Conservation (phyloP, 2,888 invertebrate genomes). For the Idaea dimidiata region DNA sequence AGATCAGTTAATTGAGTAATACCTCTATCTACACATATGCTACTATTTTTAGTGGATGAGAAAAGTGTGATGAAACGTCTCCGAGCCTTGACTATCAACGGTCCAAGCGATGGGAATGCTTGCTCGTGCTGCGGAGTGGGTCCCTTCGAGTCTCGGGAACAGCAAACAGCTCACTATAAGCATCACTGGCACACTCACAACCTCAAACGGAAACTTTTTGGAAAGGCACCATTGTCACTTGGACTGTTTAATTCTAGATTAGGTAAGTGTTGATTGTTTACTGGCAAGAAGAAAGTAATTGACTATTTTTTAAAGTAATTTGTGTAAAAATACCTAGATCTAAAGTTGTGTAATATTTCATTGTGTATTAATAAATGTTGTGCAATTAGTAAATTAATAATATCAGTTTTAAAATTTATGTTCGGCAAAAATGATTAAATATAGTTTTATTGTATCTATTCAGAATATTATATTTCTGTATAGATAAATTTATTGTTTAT, state of each 20-base stretch:
- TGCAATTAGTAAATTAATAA: neutral
- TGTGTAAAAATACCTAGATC: too few relatives aligned
- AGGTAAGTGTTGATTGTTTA: slow-evolving; percentile 40
- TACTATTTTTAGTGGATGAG: slow-evolving; percentile 61
- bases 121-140: slow-evolving; percentile 75
- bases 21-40: neutral
- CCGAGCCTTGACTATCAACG: slow-evolving; percentile 61
- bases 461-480: too few relatives aligned
- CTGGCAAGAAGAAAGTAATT: neutral
- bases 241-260: slow-evolving; percentile 66
- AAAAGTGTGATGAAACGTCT: slow-evolving; percentile 69
- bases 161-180: slow-evolving; percentile 89
- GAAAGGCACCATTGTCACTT: slow-evolving; percentile 61
- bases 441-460: too few relatives aligned
- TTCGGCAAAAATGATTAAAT: neutral
- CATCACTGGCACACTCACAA: slow-evolving; percentile 93
- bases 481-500: too few relatives aligned
- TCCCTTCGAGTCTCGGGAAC: slow-evolving; percentile 79
- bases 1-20: neutral
- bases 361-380: neutral
- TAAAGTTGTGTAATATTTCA: neutral
- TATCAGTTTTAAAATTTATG: too few relatives aligned
- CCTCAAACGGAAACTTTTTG: slow-evolving; percentile 85
- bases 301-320: too few relatives aligned
- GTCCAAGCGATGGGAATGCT: slow-evolving; percentile 58